Percentiles rank a stretch among this genome's conserved stretches.
Conservation (phyloP, 2,797 vertebrate genomes). For the Hozukius guyotensis region DNA sequence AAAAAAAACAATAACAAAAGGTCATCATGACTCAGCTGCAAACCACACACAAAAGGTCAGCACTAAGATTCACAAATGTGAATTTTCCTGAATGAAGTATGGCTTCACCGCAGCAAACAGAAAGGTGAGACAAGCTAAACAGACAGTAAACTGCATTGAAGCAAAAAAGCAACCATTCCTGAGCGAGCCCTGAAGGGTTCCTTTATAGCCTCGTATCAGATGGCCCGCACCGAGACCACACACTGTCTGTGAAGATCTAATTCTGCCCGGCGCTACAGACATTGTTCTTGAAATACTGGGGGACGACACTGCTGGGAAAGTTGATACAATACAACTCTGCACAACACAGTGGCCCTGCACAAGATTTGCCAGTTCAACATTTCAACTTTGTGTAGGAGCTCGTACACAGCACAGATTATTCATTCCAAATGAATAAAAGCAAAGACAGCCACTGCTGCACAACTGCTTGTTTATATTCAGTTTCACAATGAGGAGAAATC, state of each 20-base stretch:
- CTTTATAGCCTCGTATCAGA: slow-evolving; percentile 24
- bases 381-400: slow-evolving; percentile 14
- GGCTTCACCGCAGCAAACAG: background rate
- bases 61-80: background rate
- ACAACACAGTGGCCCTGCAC: background rate
- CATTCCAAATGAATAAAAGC: slow-evolving; percentile 24
- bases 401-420: background rate
- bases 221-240: slow-evolving; percentile 3
- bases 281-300: slow-evolving; percentile 19
- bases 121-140: slow-evolving; percentile 7
- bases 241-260: slow-evolving; percentile 14
- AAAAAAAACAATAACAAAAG: background rate
- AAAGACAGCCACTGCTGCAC: slow-evolving; percentile 13
- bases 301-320: slow-evolving; percentile 12
- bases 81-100: slow-evolving; percentile 1
- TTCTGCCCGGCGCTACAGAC: slow-evolving; percentile 8
- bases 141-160: background rate
- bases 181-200: slow-evolving; percentile 23
- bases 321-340: slow-evolving; percentile 13
- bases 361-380: slow-evolving; percentile 34
- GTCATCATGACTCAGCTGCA: background rate
- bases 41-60: slow-evolving; percentile 6
- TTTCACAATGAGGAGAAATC: slow-evolving; percentile 17
- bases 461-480: slow-evolving; percentile 47
- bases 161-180: background rate